Percentiles rank a stretch among this genome's conserved stretches.
Evolutionary conservation across 2,797 vertebrate species (phyloP).

Genomic region (Triplophysa bombifrons): DNA sequence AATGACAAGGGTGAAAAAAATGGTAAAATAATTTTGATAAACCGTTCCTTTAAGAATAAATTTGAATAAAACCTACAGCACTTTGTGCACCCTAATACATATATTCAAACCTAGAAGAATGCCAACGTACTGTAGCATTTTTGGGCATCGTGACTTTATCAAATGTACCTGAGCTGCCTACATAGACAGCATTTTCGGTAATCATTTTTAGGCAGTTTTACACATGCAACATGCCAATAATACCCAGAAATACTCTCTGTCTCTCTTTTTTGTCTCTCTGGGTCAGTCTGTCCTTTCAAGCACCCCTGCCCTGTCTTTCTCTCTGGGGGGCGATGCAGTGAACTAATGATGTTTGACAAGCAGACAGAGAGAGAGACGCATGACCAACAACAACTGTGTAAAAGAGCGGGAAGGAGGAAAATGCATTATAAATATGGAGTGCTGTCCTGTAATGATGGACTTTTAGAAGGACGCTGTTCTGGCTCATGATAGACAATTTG

Average conservation of each 20-base stretch:
- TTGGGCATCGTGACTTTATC: neutral
- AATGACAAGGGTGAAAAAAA: too few relatives aligned
- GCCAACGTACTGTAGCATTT: neutral
- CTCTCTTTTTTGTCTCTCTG: constrained; percentile 4
- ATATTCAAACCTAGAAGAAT: neutral
- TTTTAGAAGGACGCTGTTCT: neutral
- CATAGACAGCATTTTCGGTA: neutral
- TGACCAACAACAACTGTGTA: constrained; percentile 26
- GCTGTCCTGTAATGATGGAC: constrained; percentile 66
- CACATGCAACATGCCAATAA: neutral
- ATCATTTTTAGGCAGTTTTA: neutral
- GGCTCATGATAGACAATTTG: neutral
- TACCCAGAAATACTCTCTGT: neutral
- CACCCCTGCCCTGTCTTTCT: constrained; percentile 34
- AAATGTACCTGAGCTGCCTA: neutral
- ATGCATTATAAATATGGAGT: constrained; percentile 53
- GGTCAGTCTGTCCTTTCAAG: constrained; percentile 53
- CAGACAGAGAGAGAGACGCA: constrained; percentile 33
- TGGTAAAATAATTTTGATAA: too few relatives aligned
- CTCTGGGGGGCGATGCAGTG: constrained; percentile 57
- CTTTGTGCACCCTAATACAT: neutral
- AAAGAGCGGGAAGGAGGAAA: constrained; percentile 38
- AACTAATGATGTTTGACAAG: constrained; percentile 79
- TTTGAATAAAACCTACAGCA: neutral
- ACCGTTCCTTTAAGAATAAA: too few relatives aligned